Percentiles rank a stretch among this genome's conserved stretches.
Conservation (phyloP, 2,797 vertebrate species). For the Benthosema pterotum region DNA sequence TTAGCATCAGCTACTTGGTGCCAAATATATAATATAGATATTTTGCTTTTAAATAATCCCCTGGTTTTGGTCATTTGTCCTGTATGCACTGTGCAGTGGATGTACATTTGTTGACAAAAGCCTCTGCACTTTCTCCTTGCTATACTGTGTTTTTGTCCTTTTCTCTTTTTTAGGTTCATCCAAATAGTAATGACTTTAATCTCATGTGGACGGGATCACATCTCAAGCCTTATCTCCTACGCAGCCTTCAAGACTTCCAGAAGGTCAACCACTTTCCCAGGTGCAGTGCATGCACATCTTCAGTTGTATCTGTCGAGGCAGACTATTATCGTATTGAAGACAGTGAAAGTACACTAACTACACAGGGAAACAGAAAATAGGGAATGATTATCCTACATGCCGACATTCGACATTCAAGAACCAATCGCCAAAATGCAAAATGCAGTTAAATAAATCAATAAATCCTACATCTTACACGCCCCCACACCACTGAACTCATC, state of each 20-base stretch:
- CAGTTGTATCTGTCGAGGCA: neutral
- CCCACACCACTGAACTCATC: no score
- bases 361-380: no score
- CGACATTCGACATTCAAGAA: no score
- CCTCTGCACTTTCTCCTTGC: slow-evolving; percentile 5
- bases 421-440: no score
- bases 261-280: slow-evolving; percentile 99
- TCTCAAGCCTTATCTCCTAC: slow-evolving; percentile 91
- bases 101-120: neutral
- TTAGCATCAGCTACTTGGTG: slow-evolving; percentile 11
- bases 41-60: slow-evolving; percentile 15
- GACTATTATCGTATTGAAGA: slow-evolving; percentile 11
- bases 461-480: no score
- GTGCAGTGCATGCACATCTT: slow-evolving; percentile 63
- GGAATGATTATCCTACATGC: no score
- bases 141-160: slow-evolving; percentile 14
- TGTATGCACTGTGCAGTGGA: slow-evolving; percentile 13
- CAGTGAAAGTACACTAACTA: no score
- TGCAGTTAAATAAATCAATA: no score
- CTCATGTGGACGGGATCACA: slow-evolving; percentile 98
- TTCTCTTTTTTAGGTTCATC: slow-evolving; percentile 83
- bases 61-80: slow-evolving; percentile 11
- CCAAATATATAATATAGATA: no score
- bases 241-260: slow-evolving; percentile 91
- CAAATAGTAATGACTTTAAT: slow-evolving; percentile 93